Evolutionary conservation across 2,113 vertebrate species (phyloP).

Genomic region (Sphaerodactylus townsendi): DNA sequence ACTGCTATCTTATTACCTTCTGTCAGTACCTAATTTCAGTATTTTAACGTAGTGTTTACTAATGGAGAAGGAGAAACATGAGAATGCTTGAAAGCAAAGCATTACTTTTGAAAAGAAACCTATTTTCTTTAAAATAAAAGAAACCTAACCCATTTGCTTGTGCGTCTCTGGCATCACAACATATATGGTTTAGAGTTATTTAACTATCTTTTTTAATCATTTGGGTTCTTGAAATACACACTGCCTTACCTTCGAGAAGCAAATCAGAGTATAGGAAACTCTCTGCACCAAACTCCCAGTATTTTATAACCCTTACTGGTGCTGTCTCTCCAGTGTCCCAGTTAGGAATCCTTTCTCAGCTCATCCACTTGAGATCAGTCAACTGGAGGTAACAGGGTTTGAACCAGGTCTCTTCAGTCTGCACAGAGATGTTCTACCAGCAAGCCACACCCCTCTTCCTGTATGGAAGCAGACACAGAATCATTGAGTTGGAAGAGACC

Average conservation of each 20-base stretch:
- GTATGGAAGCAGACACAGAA: too few species aligned
- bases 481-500: too few species aligned
- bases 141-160: neutral
- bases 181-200: neutral
- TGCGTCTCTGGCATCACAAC: conserved; percentile 1
- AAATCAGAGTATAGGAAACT: neutral
- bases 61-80: conserved; percentile 26
- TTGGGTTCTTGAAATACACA: neutral
- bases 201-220: neutral
- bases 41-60: conserved; percentile 1
- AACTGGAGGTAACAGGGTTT: too few species aligned
- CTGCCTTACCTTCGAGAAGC: neutral
- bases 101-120: neutral
- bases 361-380: too few species aligned
- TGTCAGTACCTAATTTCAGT: conserved; percentile 31
- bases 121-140: too few species aligned
- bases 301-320: too few species aligned
- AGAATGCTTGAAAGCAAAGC: conserved; percentile 28
- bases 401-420: too few species aligned
- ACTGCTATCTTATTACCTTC: conserved; percentile 31
- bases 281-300: too few species aligned
- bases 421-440: too few species aligned
- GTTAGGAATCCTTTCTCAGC: too few species aligned
- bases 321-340: too few species aligned
- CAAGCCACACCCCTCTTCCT: too few species aligned